Evolutionary conservation across 1,140 invertebrate species (phyloP).

Genomic region (Drosophila nigrodunni): DNA sequence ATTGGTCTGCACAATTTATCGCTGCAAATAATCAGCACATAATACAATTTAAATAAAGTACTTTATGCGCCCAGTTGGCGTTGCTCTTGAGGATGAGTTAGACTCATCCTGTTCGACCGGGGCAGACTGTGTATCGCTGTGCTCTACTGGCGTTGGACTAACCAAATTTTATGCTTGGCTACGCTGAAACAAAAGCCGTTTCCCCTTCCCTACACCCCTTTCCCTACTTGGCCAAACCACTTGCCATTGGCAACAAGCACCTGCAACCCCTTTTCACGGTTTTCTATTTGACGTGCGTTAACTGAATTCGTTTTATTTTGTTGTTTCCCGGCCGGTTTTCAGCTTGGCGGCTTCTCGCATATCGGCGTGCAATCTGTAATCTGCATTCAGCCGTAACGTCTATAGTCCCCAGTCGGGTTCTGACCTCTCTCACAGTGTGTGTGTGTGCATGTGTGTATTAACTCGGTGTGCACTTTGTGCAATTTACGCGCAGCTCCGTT

Average conservation of each 20-base stretch:
- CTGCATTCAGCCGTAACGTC: slow-evolving; percentile 66
- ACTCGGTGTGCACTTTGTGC: slow-evolving; percentile 41
- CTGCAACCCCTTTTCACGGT: slow-evolving; percentile 42
- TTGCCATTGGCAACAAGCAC: slow-evolving; percentile 6
- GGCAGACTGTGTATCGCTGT: slow-evolving; percentile 17
- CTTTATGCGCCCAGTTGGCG: slow-evolving; percentile 24
- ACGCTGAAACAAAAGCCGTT: slow-evolving; percentile 50
- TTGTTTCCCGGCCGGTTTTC: slow-evolving; percentile 31
- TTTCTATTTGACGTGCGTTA: slow-evolving; percentile 35
- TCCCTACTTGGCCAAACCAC: neutral
- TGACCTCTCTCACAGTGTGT: slow-evolving; percentile 6
- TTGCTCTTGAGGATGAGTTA: slow-evolving; percentile 12
- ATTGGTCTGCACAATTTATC: slow-evolving; percentile 25
- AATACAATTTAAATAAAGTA: slow-evolving; percentile 8
- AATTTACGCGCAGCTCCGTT: slow-evolving; percentile 52
- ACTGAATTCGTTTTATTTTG: slow-evolving; percentile 31
- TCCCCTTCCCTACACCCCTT: neutral
- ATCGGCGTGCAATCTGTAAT: slow-evolving; percentile 69
- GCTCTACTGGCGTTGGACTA: slow-evolving; percentile 40
- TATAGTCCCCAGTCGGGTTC: neutral
- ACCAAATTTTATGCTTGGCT: slow-evolving; percentile 56
- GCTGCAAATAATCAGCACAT: slow-evolving; percentile 35
- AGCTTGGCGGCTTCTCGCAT: slow-evolving; percentile 37
- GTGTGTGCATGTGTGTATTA: slow-evolving; percentile 12
- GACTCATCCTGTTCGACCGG: slow-evolving; percentile 15